These are phyloP conservation scores for Puntigrus tetrazona DNA, from an alignment of 2,113 vertebrate genomes.

Conservation along the genomic window DNA sequence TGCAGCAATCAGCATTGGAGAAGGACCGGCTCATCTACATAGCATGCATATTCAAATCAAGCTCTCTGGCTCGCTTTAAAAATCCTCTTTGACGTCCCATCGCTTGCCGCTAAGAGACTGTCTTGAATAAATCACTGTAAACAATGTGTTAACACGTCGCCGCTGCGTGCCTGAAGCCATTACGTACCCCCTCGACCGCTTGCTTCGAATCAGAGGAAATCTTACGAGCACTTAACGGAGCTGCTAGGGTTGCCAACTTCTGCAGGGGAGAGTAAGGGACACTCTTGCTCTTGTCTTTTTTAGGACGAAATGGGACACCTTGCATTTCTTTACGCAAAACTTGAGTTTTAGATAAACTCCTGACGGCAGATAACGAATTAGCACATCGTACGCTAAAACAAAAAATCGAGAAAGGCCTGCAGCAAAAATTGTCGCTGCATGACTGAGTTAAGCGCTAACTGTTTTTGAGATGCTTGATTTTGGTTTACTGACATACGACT, in stretches of 20 bases:
- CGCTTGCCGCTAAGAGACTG: slow-evolving; percentile 40
- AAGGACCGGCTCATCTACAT: slow-evolving; percentile 50
- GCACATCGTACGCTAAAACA: background rate
- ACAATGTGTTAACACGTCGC: slow-evolving; percentile 36
- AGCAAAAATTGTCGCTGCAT: background rate
- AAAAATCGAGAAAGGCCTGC: background rate
- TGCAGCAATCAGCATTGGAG: slow-evolving; percentile 47
- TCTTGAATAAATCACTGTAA: slow-evolving; percentile 49
- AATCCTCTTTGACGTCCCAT: slow-evolving; percentile 37
- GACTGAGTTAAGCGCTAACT: background rate
- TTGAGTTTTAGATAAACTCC: background rate
- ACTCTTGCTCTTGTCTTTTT: background rate
- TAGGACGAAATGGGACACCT: background rate
- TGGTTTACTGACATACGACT: background rate
- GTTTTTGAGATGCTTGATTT: background rate
- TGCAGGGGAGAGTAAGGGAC: background rate
- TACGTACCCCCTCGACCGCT: background rate
- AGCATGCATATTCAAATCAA: slow-evolving; percentile 56
- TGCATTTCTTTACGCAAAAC: background rate
- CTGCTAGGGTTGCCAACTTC: background rate
- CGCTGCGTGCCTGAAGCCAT: background rate
- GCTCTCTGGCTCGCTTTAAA: slow-evolving; percentile 43
- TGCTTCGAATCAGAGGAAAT: background rate
- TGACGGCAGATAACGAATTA: background rate
- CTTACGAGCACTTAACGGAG: background rate